These are phyloP conservation scores for Zingel zingel DNA, from an alignment of 2,113 vertebrate species.

Conservation along the genomic window DNA sequence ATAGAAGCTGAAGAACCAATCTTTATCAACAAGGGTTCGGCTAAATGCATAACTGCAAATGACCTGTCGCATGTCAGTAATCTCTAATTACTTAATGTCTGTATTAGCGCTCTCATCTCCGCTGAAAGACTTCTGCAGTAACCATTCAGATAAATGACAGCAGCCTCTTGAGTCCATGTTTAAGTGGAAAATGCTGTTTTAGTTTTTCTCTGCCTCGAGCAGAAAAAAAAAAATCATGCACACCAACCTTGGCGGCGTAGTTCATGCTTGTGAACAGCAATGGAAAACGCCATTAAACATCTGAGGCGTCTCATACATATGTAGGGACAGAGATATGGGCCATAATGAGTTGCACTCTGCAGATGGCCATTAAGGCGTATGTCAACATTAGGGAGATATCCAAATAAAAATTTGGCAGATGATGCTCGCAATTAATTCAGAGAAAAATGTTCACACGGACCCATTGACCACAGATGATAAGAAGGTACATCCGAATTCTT, in stretches of 20 bases:
- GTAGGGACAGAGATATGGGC: slow-evolving; percentile 38
- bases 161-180: slow-evolving; percentile 20
- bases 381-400: slow-evolving; percentile 65
- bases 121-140: slow-evolving; percentile 52
- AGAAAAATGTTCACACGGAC: slow-evolving; percentile 46
- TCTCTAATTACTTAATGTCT: slow-evolving; percentile 20
- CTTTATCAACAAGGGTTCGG: slow-evolving; percentile 14
- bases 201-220: slow-evolving; percentile 10
- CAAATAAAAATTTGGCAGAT: slow-evolving; percentile 68
- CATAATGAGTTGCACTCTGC: slow-evolving; percentile 60
- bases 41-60: slow-evolving; percentile 31
- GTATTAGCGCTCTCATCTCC: slow-evolving; percentile 27
- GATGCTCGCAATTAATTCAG: slow-evolving; percentile 54
- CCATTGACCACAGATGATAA: slow-evolving; percentile 66
- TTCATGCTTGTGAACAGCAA: slow-evolving; percentile 30
- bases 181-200: slow-evolving; percentile 47
- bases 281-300: slow-evolving; percentile 53
- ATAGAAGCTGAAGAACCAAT: slow-evolving; percentile 10
- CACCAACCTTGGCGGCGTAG: slow-evolving; percentile 14
- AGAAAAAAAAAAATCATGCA: neutral
- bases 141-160: slow-evolving; percentile 45
- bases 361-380: slow-evolving; percentile 63
- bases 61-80: slow-evolving; percentile 42
- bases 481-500: slow-evolving; percentile 62
- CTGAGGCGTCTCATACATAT: slow-evolving; percentile 27